These are phyloP conservation scores for Kryptolebias ocellatus DNA, from an alignment of 2,797 vertebrate genomes.

Conservation along the genomic window DNA sequence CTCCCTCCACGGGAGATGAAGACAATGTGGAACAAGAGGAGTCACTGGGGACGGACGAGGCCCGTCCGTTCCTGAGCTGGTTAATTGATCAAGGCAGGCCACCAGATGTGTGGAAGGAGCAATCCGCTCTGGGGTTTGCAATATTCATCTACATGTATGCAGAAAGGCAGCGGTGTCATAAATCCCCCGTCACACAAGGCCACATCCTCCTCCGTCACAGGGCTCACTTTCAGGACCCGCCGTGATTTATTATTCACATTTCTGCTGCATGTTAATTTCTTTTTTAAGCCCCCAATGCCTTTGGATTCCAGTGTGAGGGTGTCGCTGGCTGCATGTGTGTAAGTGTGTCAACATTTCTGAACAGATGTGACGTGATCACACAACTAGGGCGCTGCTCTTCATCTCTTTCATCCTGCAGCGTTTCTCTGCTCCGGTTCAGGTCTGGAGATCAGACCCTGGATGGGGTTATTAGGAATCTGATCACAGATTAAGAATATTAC, in stretches of 20 bases:
- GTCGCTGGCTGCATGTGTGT: slow-evolving; percentile 5
- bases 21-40: slow-evolving; percentile 10
- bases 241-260: slow-evolving; percentile 72
- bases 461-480: too few species aligned
- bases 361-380: slow-evolving; percentile 59
- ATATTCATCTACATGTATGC: slow-evolving; percentile 73
- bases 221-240: slow-evolving; percentile 58
- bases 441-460: slow-evolving; percentile 29
- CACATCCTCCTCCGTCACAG: slow-evolving; percentile 62
- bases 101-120: slow-evolving; percentile 71
- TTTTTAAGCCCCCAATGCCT: slow-evolving; percentile 29
- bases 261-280: slow-evolving; percentile 69
- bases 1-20: slow-evolving; percentile 21
- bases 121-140: slow-evolving; percentile 63
- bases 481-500: too few species aligned
- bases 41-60: slow-evolving; percentile 15
- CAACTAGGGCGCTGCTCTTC: slow-evolving; percentile 18
- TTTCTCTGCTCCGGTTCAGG: slow-evolving; percentile 42
- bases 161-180: slow-evolving; percentile 62
- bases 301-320: slow-evolving; percentile 17
- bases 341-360: slow-evolving; percentile 27
- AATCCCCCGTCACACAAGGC: slow-evolving; percentile 68
- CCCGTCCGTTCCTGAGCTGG: slow-evolving; percentile 50
- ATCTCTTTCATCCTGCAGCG: slow-evolving; percentile 61
- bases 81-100: slow-evolving; percentile 76